A percentile compares a stretch with the other conserved stretches of the same genome.
Conservation (phyloP, 1,140 invertebrate genomes). For the Drosophila kikkawai region DNA sequence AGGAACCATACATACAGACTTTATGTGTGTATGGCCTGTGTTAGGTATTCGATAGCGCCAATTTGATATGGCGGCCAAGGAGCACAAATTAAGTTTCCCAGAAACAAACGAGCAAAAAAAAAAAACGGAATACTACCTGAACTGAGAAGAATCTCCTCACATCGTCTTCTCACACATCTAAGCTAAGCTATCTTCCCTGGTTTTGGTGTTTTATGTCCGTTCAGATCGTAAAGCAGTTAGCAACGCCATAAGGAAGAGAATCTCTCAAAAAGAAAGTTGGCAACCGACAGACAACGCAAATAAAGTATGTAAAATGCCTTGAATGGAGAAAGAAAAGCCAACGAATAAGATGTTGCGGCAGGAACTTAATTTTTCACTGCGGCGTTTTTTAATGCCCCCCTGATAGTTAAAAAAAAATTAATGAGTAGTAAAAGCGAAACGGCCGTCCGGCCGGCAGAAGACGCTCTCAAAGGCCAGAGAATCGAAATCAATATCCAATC, state of each 20-base stretch:
- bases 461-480: conserved; percentile 8
- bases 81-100: conserved; percentile 81
- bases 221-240: conserved; percentile 64
- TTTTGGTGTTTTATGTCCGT: conserved; percentile 52
- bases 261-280: conserved; percentile 55
- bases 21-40: conserved; percentile 31
- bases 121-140: conserved; percentile 51
- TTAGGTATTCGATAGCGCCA: conserved; percentile 80
- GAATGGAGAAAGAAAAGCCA: conserved; percentile 45
- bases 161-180: conserved; percentile 34
- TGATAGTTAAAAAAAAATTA: conserved; percentile 60
- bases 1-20: not conserved
- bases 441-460: not conserved
- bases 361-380: conserved; percentile 41
- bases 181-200: conserved; percentile 47
- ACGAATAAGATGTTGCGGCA: conserved; percentile 42
- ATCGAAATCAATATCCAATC: conserved; percentile 81
- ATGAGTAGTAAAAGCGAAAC: conserved; percentile 60
- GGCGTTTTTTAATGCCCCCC: conserved; percentile 29
- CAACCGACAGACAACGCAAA: conserved; percentile 38
- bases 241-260: conserved; percentile 66
- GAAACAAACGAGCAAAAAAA: conserved; percentile 49
- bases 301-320: conserved; percentile 49
- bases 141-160: conserved; percentile 29
- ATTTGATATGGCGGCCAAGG: conserved; percentile 78